Evolutionary conservation across 2,113 vertebrate species (phyloP), one percentile per base, ranked within the genome.

Genomic region (Trochalopteron elliotii): DNA sequence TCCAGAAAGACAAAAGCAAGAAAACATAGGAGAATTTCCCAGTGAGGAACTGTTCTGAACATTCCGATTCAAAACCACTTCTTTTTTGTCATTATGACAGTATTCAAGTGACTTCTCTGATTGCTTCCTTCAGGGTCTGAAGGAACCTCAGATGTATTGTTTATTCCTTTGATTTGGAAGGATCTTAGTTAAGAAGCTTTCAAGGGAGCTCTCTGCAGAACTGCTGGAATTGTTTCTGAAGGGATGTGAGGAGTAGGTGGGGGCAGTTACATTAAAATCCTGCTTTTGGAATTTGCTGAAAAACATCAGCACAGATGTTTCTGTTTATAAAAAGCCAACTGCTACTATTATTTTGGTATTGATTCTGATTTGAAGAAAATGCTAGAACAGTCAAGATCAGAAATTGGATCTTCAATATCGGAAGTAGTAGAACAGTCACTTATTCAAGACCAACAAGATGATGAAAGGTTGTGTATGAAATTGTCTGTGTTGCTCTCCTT

Each of bases 361-460:
- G 75, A 91, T 86, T 83, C 39, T 44, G 57, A 94, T 94, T 84
- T 44, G 33, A 87, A 72, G 71, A 94, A 93, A 86, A 94, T 44
- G 20, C 63, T 75, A 64, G 71, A 69, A 68, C 10, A 57, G 39
- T 45, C 82, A 49, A 67, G 67, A 90, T 52, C 78, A 79, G 31
- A 91, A 96, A 91, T 12, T 60, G 84, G 42, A 59, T 52, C 55
- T 88, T 67, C 85, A 83, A 13, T 86, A 90, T 7, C 44, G 39
- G 70, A 85, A 88, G 39, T 37, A 40, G 14, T 37, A 39, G 50
- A 80, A 74, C 50, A 91, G 88, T 67, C 63, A 49, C n/a, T 83
- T 93, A 70, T 47, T 87, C 59, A 85, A 47, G 59, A 67, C 59
- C 67, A 70, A 80, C 77, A 72, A 15, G 50, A 52, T 37, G 67